phyloP scores from a whole-genome alignment of 2,888 invertebrate species.

The Diachrysia chrysitis region DNA sequence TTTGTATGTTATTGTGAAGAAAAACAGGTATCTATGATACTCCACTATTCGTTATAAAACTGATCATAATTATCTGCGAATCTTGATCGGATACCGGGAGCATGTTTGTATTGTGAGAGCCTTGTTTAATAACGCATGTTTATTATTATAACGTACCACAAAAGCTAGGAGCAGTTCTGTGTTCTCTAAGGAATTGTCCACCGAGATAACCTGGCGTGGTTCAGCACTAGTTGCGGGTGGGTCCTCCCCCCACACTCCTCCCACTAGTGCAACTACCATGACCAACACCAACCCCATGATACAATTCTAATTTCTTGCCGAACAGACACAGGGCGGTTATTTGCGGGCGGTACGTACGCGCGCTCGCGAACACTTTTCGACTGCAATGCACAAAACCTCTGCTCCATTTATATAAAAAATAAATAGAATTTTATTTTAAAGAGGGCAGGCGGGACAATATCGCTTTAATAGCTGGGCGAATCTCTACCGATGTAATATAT shows the following conservation, averaged over 20 bases:
- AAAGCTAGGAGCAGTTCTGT: constrained; percentile 77
- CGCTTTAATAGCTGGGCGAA: constrained; percentile 58
- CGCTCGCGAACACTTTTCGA: constrained; percentile 83
- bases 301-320: constrained; percentile 62
- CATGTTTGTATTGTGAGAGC: constrained; percentile 61
- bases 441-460: constrained; percentile 69
- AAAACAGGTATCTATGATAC: constrained; percentile 24
- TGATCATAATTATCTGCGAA: constrained; percentile 58
- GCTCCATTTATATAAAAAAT: constrained; percentile 85
- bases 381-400: constrained; percentile 79
- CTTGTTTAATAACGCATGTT: constrained; percentile 51
- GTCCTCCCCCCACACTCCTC: constrained; percentile 65
- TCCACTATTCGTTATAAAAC: constrained; percentile 47
- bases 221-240: constrained; percentile 57
- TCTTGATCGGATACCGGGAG: constrained; percentile 57
- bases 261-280: constrained; percentile 61
- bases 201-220: constrained; percentile 52
- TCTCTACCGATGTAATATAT: constrained; percentile 49
- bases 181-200: constrained; percentile 64
- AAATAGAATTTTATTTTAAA: constrained; percentile 75
- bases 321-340: constrained; percentile 58
- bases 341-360: constrained; percentile 71
- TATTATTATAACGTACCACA: constrained; percentile 76
- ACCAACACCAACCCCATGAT: constrained; percentile 68
- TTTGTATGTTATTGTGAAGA: neutral